Conservation (phyloP, 2,888 invertebrate species). For the Drosophila nr. fundita region DNA sequence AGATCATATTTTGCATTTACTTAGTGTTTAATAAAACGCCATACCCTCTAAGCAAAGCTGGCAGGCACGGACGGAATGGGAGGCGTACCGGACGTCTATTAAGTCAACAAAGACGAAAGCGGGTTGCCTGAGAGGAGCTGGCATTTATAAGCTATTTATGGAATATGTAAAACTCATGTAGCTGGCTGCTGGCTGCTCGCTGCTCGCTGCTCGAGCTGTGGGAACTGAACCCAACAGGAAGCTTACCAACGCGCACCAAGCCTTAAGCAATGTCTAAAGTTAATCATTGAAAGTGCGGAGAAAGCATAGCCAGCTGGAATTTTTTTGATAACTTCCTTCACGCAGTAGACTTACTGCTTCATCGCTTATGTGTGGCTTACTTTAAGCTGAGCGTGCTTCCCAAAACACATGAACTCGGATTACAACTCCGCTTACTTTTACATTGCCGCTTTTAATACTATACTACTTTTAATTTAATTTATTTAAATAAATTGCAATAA, state of each 20-base stretch:
- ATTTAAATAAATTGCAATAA: not conserved
- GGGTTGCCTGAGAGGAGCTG: not conserved
- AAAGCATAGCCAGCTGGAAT: not conserved
- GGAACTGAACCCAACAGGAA: constrained; percentile 10
- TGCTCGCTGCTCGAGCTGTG: constrained; percentile 10
- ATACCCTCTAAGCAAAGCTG: constrained; percentile 25
- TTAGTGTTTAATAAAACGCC: constrained; percentile 29
- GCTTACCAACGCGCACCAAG: constrained; percentile 7
- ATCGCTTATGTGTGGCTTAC: not conserved
- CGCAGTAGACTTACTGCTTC: not conserved
- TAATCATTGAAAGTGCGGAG: constrained; percentile 11
- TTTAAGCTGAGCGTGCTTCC: not conserved
- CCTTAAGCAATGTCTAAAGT: constrained; percentile 14
- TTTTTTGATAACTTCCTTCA: not conserved
- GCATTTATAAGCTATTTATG: constrained; percentile 49
- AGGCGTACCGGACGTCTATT: constrained; percentile 18
- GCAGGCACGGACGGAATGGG: not conserved
- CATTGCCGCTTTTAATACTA: not conserved
- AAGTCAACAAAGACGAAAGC: constrained; percentile 18
- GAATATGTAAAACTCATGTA: constrained; percentile 36
- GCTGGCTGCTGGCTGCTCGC: constrained; percentile 5
- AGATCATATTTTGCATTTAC: constrained; percentile 22
- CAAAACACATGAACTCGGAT: not conserved
- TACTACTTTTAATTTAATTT: not conserved
- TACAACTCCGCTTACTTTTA: not conserved